Conservation (phyloP, 2,113 vertebrate species). For the Platichthys flesus region DNA sequence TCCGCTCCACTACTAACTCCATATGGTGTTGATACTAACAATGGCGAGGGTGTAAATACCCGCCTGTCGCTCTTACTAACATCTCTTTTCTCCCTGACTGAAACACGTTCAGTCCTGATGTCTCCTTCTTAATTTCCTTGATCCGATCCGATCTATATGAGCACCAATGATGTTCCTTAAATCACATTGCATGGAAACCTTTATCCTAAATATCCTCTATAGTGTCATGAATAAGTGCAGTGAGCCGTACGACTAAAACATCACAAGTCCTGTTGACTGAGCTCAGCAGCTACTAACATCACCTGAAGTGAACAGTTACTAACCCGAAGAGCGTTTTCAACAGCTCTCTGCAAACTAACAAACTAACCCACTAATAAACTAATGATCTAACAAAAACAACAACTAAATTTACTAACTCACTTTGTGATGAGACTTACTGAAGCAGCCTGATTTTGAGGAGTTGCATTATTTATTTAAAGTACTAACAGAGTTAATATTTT, state of each 20-base stretch:
- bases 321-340: conserved; percentile 45
- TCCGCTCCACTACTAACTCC: conserved; percentile 42
- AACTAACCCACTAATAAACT: conserved; percentile 80
- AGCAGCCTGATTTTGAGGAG: conserved; percentile 7
- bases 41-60: conserved; percentile 12
- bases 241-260: neutral
- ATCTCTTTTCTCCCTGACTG: conserved; percentile 22
- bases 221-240: neutral
- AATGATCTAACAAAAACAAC: conserved; percentile 66
- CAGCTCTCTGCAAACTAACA: conserved; percentile 71
- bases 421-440: conserved; percentile 21
- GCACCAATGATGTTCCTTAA: conserved; percentile 6
- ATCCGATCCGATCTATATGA: conserved; percentile 39
- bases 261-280: neutral
- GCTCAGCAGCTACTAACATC: conserved; percentile 35
- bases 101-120: neutral
- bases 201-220: neutral
- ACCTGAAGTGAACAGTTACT: conserved; percentile 48
- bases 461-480: conserved; percentile 30
- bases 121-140: conserved; percentile 20
- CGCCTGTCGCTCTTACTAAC: conserved; percentile 62
- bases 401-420: conserved; percentile 42
- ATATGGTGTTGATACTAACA: conserved; percentile 58
- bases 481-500: conserved; percentile 26
- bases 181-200: neutral